Percentiles rank a stretch among this genome's conserved stretches.
These are phyloP conservation scores for Nomada ferruginata DNA, from an alignment of 2,888 invertebrate species.

Conservation along the genomic window DNA sequence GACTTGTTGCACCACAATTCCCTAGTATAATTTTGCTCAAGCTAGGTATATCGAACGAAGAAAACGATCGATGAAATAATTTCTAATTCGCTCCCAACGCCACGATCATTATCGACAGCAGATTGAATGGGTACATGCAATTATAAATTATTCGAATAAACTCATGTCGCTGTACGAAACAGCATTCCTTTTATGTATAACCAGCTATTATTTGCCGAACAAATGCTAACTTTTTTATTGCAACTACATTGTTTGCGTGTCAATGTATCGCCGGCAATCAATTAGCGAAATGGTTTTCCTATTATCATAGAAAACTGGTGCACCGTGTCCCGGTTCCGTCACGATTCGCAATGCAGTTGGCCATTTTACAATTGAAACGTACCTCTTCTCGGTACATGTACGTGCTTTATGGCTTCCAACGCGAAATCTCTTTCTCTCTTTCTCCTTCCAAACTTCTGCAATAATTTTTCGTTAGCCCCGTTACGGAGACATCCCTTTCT, in stretches of 20 bases:
- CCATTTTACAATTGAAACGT: background rate
- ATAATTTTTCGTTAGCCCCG: slow-evolving; percentile 48
- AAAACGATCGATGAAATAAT: background rate
- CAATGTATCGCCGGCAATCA: slow-evolving; percentile 9
- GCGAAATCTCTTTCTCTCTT: background rate
- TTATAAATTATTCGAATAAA: slow-evolving; percentile 32
- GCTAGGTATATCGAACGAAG: background rate
- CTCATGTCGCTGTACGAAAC: background rate
- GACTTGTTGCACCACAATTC: too few species aligned
- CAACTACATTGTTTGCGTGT: slow-evolving; percentile 15
- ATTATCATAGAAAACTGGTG: background rate
- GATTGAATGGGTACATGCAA: slow-evolving; percentile 23
- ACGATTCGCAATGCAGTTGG: background rate
- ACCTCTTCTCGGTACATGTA: background rate
- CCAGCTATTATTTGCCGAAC: slow-evolving; percentile 1
- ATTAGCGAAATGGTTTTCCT: slow-evolving; percentile 11
- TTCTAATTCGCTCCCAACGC: background rate
- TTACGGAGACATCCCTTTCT: background rate
- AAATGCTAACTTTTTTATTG: background rate
- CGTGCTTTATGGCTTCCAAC: slow-evolving; percentile 11
- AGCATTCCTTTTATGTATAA: slow-evolving; percentile 9
- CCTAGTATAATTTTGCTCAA: background rate
- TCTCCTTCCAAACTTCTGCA: slow-evolving; percentile 12
- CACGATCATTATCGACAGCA: slow-evolving; percentile 10
- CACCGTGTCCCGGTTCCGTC: background rate